Conservation (phyloP, 2,888 invertebrate genomes). For the Acrobasis suavella region DNA sequence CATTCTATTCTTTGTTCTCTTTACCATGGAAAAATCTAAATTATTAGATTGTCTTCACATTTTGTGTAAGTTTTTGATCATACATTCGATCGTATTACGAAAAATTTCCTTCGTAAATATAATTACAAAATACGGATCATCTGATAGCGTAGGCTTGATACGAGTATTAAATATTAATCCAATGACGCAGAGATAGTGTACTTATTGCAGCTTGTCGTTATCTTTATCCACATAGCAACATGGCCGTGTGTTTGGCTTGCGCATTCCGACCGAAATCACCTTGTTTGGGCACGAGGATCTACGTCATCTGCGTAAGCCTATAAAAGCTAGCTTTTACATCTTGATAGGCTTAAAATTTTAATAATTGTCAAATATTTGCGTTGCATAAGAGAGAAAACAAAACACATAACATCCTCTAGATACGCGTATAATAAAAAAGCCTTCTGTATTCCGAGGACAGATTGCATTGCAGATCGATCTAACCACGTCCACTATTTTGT, state of each 20-base stretch:
- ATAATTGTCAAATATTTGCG: no score
- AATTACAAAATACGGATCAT: conserved; percentile 6
- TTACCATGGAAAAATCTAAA: no score
- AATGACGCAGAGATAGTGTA: conserved; percentile 11
- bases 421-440: not conserved
- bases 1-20: no score
- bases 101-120: not conserved
- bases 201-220: conserved; percentile 16
- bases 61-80: no score
- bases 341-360: no score
- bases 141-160: conserved; percentile 15
- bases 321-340: no score
- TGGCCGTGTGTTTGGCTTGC: conserved; percentile 3
- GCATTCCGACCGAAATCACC: conserved; percentile 15
- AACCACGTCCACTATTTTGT: no score
- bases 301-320: conserved; percentile 3
- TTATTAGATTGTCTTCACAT: no score
- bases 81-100: not conserved
- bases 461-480: no score
- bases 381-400: no score
- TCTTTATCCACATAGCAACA: conserved; percentile 3
- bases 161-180: not conserved
- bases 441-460: no score
- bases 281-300: not conserved
- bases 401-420: no score